Conservation (phyloP, 2,113 vertebrate genomes). For the Pipa parva region DNA sequence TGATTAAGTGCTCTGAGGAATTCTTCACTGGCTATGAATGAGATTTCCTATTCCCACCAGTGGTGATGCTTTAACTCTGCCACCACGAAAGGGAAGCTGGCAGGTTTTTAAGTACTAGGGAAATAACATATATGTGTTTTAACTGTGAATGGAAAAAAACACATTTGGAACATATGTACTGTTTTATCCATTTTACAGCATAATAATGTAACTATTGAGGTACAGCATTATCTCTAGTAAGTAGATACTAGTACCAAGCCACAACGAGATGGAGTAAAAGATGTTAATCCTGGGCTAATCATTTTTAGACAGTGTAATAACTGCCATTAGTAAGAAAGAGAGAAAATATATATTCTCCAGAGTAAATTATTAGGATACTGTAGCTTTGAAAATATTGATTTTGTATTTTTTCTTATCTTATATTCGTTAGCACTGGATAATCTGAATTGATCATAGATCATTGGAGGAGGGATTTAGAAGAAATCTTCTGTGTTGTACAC, state of each 20-base stretch:
- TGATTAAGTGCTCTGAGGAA: slow-evolving; percentile 9
- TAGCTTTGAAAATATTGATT: slow-evolving; percentile 50
- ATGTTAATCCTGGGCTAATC: not conserved
- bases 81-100: slow-evolving; percentile 14
- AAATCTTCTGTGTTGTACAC: slow-evolving; percentile 18
- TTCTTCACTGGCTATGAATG: slow-evolving; percentile 12
- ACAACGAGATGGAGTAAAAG: too few species aligned
- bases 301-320: slow-evolving; percentile 3
- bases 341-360: slow-evolving; percentile 3
- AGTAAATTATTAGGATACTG: slow-evolving; percentile 11
- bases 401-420: slow-evolving; percentile 22
- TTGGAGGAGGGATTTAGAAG: slow-evolving; percentile 14
- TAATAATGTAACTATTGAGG: too few species aligned
- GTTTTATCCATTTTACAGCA: too few species aligned
- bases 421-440: slow-evolving; percentile 40
- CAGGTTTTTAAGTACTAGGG: slow-evolving; percentile 6
- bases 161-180: too few species aligned
- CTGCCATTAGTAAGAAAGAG: slow-evolving; percentile 19
- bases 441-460: slow-evolving; percentile 33
- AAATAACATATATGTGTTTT: too few species aligned
- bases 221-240: too few species aligned
- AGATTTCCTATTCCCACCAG: slow-evolving; percentile 6
- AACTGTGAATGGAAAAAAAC: too few species aligned
- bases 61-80: slow-evolving; percentile 10
- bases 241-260: too few species aligned